Conservation (phyloP, 2,888 invertebrate genomes). For the Disparrhopalites patrizii region DNA sequence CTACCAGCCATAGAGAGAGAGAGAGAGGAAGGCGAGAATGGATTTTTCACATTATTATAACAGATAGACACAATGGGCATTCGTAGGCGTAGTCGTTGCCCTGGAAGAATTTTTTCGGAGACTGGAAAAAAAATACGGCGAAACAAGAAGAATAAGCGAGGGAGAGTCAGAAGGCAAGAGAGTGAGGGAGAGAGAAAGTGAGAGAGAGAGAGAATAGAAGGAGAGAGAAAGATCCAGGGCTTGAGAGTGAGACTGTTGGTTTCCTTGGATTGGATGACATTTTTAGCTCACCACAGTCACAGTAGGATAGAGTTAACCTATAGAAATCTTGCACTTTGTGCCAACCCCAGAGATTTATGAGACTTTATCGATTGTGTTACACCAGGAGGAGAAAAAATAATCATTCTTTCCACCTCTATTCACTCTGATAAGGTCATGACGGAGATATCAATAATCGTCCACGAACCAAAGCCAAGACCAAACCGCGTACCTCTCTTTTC, state of each 20-base stretch:
- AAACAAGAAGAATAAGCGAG: neutral
- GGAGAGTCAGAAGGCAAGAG: conserved; percentile 7
- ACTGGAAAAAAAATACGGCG: neutral
- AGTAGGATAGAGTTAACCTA: conserved; percentile 34
- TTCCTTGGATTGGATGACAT: conserved; percentile 34
- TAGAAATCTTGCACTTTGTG: conserved; percentile 31
- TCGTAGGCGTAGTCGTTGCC: too few species aligned
- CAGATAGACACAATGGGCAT: too few species aligned
- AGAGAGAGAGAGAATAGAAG: neutral
- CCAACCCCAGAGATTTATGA: conserved; percentile 44
- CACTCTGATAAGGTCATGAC: conserved; percentile 45
- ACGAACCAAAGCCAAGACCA: conserved; percentile 10
- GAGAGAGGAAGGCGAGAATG: conserved; percentile 11
- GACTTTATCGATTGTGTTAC: conserved; percentile 46
- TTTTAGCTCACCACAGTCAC: conserved; percentile 34
- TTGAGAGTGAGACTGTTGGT: conserved; percentile 4
- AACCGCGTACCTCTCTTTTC: neutral
- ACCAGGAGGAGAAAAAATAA: conserved; percentile 43
- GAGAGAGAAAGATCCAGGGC: neutral
- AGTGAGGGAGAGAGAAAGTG: neutral
- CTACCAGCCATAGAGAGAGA: conserved; percentile 2
- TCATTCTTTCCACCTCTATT: conserved; percentile 47
- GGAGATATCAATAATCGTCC: conserved; percentile 42
- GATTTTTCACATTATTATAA: too few species aligned
- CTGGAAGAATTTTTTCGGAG: too few species aligned